Evolutionary conservation across 2,888 invertebrate species (phyloP).

Genomic region (Sesamia inferens): DNA sequence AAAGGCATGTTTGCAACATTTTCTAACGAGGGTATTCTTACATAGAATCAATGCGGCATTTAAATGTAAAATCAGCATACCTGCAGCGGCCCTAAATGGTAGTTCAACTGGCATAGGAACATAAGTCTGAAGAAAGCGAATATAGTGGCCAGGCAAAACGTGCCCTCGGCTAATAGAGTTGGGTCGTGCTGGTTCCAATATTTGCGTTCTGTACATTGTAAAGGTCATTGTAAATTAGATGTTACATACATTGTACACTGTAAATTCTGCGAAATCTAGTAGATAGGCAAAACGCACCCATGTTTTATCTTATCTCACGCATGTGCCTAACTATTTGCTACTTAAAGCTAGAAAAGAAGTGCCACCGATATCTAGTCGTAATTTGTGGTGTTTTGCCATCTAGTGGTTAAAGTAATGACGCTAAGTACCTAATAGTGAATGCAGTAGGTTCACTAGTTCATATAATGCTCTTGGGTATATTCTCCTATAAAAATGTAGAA

Average conservation of each 20-base stretch:
- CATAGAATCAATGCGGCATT: constrained; percentile 61
- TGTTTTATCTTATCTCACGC: constrained; percentile 25
- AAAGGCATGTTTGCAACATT: constrained; percentile 61
- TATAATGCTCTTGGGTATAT: background rate
- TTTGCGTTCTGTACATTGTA: constrained; percentile 88
- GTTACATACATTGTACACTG: constrained; percentile 21
- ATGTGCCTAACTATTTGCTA: constrained; percentile 20
- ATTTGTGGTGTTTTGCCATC: constrained; percentile 14
- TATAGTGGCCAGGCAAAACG: constrained; percentile 92
- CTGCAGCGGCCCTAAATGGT: constrained; percentile 91
- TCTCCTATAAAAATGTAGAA: background rate
- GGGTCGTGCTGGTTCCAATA: constrained; percentile 92
- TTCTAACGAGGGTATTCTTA: constrained; percentile 69
- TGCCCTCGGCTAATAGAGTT: constrained; percentile 91
- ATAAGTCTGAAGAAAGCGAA: constrained; percentile 92
- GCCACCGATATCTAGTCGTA: constrained; percentile 16
- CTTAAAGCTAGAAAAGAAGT: constrained; percentile 24
- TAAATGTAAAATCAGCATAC: constrained; percentile 71
- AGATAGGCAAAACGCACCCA: background rate
- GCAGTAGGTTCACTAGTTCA: constrained; percentile 15
- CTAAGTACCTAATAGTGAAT: constrained; percentile 1
- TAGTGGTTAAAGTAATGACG: constrained; percentile 22
- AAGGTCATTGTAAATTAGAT: constrained; percentile 43
- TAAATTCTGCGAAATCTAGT: background rate
- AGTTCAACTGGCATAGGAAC: constrained; percentile 91